Evolutionary conservation across 1,140 invertebrate genomes (phyloP).

Genomic region (Plodia interpunctella): DNA sequence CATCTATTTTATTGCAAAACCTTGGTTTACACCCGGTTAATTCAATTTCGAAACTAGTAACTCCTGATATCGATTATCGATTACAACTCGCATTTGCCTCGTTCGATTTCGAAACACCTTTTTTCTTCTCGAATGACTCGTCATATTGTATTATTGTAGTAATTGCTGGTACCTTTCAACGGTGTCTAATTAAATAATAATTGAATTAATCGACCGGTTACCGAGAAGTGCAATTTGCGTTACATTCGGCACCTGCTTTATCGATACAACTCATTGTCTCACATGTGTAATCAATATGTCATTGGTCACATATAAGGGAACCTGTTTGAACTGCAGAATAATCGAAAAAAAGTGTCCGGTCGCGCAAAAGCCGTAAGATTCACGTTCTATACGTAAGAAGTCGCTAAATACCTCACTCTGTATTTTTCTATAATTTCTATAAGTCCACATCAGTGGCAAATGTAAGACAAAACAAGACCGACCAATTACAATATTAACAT

Average conservation of each 20-base stretch:
- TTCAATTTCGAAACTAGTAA: slow-evolving; percentile 27
- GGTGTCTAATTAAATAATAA: slow-evolving; percentile 21
- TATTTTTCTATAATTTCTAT: too few species aligned
- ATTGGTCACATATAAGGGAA: background rate
- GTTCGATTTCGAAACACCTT: background rate
- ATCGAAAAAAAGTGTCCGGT: too few species aligned
- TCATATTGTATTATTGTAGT: slow-evolving; percentile 24
- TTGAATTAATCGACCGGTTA: slow-evolving; percentile 21
- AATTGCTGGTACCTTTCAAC: slow-evolving; percentile 9
- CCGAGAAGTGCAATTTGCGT: slow-evolving; percentile 9
- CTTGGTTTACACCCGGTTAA: slow-evolving; percentile 26
- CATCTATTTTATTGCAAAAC: slow-evolving; percentile 45
- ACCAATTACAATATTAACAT: slow-evolving; percentile 50
- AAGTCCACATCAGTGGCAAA: background rate
- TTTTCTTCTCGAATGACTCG: slow-evolving; percentile 6
- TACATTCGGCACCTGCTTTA: slow-evolving; percentile 6
- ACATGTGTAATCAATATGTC: background rate
- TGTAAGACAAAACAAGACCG: background rate
- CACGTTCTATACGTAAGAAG: too few species aligned
- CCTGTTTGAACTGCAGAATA: too few species aligned
- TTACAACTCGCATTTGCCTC: slow-evolving; percentile 15
- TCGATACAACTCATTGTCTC: background rate
- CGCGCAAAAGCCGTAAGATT: too few species aligned
- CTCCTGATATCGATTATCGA: slow-evolving; percentile 22
- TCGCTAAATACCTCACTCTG: too few species aligned